A percentile compares a stretch with the other conserved stretches of the same genome.
Evolutionary conservation across 1,140 invertebrate species (phyloP).

Genomic region (Dolichoris vasculosae): DNA sequence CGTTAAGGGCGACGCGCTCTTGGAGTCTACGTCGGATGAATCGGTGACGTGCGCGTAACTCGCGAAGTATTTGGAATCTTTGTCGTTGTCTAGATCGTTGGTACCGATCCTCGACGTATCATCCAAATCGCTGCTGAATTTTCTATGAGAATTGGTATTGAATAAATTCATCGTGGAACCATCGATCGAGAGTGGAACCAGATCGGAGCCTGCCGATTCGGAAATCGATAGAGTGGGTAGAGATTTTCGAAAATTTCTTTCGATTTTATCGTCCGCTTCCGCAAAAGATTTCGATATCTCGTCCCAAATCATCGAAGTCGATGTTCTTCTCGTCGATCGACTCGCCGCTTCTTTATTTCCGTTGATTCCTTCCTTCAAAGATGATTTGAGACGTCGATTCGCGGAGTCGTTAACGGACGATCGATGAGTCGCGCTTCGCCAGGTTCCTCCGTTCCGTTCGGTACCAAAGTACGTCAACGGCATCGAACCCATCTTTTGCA

Average conservation of each 20-base stretch:
- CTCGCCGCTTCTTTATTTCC: not conserved
- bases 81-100: not conserved
- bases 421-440: slow-evolving; percentile 25
- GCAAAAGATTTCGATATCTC: slow-evolving; percentile 46
- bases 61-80: slow-evolving; percentile 51
- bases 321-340: not conserved
- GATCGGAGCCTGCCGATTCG: not conserved
- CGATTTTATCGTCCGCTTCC: not conserved
- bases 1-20: slow-evolving; percentile 29
- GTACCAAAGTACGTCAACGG: slow-evolving; percentile 38
- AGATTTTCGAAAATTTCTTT: slow-evolving; percentile 50
- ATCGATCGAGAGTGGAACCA: not conserved
- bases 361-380: not conserved
- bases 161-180: not conserved
- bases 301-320: slow-evolving; percentile 48
- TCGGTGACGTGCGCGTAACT: slow-evolving; percentile 53
- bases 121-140: not conserved
- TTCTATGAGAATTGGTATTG: not conserved
- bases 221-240: slow-evolving; percentile 49
- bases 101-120: not conserved
- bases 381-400: not conserved
- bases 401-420: not conserved
- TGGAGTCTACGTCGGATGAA: slow-evolving; percentile 40
- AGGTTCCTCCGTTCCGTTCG: slow-evolving; percentile 25
- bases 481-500: not conserved